A percentile compares a stretch with the other conserved stretches of the same genome.
Evolutionary conservation across 2,797 vertebrate species (phyloP).

Genomic region (Enteromius thamalakanensis): DNA sequence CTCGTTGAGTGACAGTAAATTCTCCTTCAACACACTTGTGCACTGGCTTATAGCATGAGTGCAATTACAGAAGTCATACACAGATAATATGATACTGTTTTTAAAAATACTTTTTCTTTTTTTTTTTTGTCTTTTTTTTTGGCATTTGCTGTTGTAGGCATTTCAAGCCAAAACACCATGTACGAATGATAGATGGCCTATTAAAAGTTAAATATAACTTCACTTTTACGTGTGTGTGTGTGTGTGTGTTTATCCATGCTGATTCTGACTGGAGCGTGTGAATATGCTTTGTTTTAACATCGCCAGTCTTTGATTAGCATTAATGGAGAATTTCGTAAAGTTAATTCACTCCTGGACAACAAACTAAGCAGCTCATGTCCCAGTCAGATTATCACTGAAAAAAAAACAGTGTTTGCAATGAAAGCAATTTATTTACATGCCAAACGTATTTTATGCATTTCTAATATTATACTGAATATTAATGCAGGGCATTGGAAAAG

Average conservation of each 20-base stretch:
- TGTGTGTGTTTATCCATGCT: slow-evolving; percentile 31
- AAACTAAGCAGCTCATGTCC: slow-evolving; percentile 1
- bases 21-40: slow-evolving; percentile 32
- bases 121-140: slow-evolving; percentile 37
- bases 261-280: slow-evolving; percentile 14
- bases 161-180: background rate
- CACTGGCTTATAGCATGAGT: slow-evolving; percentile 46
- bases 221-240: slow-evolving; percentile 5
- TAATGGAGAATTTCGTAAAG: background rate
- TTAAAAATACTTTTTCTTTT: slow-evolving; percentile 4
- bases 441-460: slow-evolving; percentile 17
- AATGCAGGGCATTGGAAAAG: slow-evolving; percentile 45
- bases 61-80: slow-evolving; percentile 50
- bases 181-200: background rate
- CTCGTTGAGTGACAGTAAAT: slow-evolving; percentile 14
- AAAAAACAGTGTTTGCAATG: slow-evolving; percentile 43
- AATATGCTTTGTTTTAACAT: slow-evolving; percentile 13
- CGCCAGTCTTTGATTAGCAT: background rate
- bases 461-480: slow-evolving; percentile 23
- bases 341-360: background rate
- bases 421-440: slow-evolving; percentile 36
- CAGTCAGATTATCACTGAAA: slow-evolving; percentile 36
- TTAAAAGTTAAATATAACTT: slow-evolving; percentile 1
- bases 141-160: slow-evolving; percentile 35
- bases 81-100: slow-evolving; percentile 14